Evolutionary conservation across 1,140 invertebrate genomes (phyloP), one percentile per base, ranked within the genome.

Genomic region (Leptinotarsa texana): DNA sequence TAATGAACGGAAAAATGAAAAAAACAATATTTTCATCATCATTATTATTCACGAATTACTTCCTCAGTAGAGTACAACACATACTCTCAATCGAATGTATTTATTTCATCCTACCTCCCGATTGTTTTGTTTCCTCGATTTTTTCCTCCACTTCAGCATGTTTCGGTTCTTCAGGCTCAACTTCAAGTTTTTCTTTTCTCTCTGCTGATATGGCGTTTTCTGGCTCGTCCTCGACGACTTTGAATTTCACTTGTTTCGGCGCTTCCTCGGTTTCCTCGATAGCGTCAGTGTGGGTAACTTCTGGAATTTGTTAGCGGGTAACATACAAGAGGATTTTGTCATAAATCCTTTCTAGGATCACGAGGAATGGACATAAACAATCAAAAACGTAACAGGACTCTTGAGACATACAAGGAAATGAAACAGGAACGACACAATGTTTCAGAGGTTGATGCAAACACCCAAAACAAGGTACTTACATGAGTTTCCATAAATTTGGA

Each of bases 201-300:
- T 79, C 76, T 5, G 73, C 76, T 48, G 70, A 24, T 51, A 80
- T 13, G 13, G 62, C 75, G 5, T 51, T 62, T 63, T 78, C 21
- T 62, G 77, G 62, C 61, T 80, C 74, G 42, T 86, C 72, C 80
- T 87, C 84, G 3, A 82, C 78, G 48, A 82, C 74, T 79, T 87
- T 82, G 13, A 85, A 75, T 76, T 83, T 80, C n/a, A 84, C 78
- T 80, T 85, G 84, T 80, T 85, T 85, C n/a, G 78, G 78, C 61
- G 79, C 79, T 76, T 81, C 78, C 76, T 81, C 80, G 21, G 74
- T 79, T 76, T 82, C 82, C 77, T 85, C 84, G 11, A 83, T 78
- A 11, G 82, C 83, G 74, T 84, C 84, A 65, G 81, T 84, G 70
- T 83, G 82, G 68, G 77, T 81, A 74, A 84, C 80, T 77, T 85